These are phyloP conservation scores for Malthinus flaveolus DNA, from an alignment of 2,888 invertebrate genomes.

Conservation along the genomic window DNA sequence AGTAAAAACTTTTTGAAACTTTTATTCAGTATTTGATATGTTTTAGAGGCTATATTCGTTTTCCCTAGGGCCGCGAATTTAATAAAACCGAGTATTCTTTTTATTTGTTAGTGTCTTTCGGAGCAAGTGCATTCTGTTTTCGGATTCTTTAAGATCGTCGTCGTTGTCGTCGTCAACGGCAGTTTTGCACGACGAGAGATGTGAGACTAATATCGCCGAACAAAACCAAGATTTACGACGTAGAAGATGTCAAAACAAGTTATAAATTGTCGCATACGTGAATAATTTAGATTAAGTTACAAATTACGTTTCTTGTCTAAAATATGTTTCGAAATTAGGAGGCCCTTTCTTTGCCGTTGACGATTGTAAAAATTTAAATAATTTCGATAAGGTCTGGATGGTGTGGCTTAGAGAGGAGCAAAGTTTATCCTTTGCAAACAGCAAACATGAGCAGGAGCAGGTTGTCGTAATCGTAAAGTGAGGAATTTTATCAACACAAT, in stretches of 20 bases:
- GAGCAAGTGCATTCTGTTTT: slow-evolving; percentile 18
- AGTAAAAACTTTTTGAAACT: slow-evolving; percentile 2
- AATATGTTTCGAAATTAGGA: no score
- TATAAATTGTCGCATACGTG: slow-evolving; percentile 24
- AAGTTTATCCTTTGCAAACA: no score
- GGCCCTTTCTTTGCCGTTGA: no score
- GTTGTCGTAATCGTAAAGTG: no score
- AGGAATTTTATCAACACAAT: no score
- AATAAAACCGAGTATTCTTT: slow-evolving; percentile 23
- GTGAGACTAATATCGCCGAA: slow-evolving; percentile 22
- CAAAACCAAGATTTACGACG: slow-evolving; percentile 28
- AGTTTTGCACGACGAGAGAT: slow-evolving; percentile 12
- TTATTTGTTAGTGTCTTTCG: slow-evolving; percentile 23
- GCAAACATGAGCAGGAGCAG: no score
- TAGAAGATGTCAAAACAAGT: slow-evolving; percentile 25
- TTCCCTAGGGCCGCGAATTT: slow-evolving; percentile 18
- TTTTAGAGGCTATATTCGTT: slow-evolving; percentile 16
- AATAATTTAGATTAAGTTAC: slow-evolving; percentile 22
- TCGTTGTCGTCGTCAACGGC: no score
- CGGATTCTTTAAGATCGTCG: slow-evolving; percentile 11
- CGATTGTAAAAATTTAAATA: no score
- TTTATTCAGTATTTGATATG: slow-evolving; percentile 11
- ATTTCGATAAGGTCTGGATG: no score
- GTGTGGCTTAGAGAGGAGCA: no score
- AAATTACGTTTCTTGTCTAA: slow-evolving; percentile 12